Evolutionary conservation across 2,888 invertebrate genomes (phyloP).

Genomic region (Tyria jacobaeae): DNA sequence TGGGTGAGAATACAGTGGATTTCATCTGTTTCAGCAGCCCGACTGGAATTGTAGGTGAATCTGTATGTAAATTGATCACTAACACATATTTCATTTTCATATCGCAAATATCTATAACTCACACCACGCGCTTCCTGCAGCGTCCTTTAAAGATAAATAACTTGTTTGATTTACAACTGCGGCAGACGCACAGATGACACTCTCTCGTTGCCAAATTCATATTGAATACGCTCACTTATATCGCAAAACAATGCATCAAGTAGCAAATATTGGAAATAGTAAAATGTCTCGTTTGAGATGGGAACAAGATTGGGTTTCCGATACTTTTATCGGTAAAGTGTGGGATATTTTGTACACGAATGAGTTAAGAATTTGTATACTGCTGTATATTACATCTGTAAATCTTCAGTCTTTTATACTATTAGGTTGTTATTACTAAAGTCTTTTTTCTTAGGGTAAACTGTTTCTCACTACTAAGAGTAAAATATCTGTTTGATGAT

Average conservation of each 20-base stretch:
- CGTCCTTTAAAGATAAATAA: constrained; percentile 56
- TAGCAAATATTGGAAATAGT: constrained; percentile 17
- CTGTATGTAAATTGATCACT: neutral
- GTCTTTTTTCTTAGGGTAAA: no score
- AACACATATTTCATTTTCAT: neutral
- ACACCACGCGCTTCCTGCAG: constrained; percentile 27
- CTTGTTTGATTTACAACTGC: constrained; percentile 51
- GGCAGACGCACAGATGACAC: constrained; percentile 48
- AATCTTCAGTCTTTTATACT: neutral
- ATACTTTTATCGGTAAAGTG: constrained; percentile 10
- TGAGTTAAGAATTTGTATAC: neutral
- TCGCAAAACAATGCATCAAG: constrained; percentile 41
- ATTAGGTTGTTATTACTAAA: neutral
- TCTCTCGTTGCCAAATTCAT: constrained; percentile 56
- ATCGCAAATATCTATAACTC: constrained; percentile 19
- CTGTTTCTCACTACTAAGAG: no score
- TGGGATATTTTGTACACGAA: constrained; percentile 10
- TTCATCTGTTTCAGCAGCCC: no score
- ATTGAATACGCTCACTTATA: constrained; percentile 46
- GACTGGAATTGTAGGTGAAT: no score
- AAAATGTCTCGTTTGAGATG: constrained; percentile 8
- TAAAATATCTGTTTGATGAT: no score
- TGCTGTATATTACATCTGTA: neutral
- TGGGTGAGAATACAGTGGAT: no score
- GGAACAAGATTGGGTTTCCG: constrained; percentile 1